Conservation (phyloP, 2,113 vertebrate species). For the Chrysochloris asiatica region DNA sequence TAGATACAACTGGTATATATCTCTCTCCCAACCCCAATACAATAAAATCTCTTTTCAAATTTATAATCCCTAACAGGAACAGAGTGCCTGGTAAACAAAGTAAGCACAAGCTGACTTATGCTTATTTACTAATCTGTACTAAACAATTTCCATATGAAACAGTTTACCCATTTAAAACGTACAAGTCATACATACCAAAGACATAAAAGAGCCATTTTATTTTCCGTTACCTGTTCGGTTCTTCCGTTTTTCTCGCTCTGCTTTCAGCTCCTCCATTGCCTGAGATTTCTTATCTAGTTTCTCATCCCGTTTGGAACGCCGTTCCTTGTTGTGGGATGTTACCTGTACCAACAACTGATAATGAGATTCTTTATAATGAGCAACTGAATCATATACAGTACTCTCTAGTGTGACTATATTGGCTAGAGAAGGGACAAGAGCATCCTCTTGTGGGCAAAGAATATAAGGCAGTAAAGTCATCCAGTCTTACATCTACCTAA, state of each 20-base stretch:
- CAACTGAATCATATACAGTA: background rate
- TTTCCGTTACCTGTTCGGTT: slow-evolving; percentile 92
- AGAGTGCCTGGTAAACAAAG: too few relatives aligned
- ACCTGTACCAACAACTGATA: slow-evolving; percentile 84
- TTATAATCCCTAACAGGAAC: too few relatives aligned
- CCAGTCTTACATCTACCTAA: background rate
- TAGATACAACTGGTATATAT: too few relatives aligned
- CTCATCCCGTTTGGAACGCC: slow-evolving; percentile 96
- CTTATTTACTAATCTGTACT: too few relatives aligned
- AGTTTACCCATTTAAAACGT: too few relatives aligned
- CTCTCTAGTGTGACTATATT: background rate
- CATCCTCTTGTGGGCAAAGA: slow-evolving; percentile 62
- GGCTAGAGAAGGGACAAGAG: background rate
- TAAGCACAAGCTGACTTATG: too few relatives aligned
- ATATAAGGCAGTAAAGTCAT: background rate
- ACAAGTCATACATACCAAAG: background rate
- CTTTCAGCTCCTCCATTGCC: slow-evolving; percentile 99
- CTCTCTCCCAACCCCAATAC: too few relatives aligned
- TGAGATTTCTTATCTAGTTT: slow-evolving; percentile 99
- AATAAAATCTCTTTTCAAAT: too few relatives aligned
- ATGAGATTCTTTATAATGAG: background rate
- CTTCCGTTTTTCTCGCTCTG: slow-evolving; percentile 98
- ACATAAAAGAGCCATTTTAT: background rate
- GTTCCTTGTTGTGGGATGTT: slow-evolving; percentile 98
- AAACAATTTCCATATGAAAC: too few relatives aligned